Evolutionary conservation across 2,888 invertebrate genomes (phyloP).

Genomic region (Drosophila subquinaria): DNA sequence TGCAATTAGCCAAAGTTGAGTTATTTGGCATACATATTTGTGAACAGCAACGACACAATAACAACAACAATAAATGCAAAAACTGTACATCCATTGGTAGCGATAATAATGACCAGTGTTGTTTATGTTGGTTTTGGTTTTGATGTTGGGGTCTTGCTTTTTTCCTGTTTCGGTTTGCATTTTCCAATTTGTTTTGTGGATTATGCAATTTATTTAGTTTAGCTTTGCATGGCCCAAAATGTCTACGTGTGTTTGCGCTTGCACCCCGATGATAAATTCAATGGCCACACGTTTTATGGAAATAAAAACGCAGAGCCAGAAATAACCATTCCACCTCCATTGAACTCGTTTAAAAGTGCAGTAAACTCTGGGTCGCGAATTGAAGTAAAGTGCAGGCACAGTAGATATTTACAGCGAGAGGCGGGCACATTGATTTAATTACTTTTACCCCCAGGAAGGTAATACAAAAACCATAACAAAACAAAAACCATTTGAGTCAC

Average conservation of each 20-base stretch:
- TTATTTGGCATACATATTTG: slow-evolving; percentile 77
- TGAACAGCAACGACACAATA: slow-evolving; percentile 52
- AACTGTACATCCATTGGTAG: slow-evolving; percentile 45
- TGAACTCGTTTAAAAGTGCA: slow-evolving; percentile 5
- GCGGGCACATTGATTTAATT: slow-evolving; percentile 59
- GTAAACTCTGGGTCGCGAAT: slow-evolving; percentile 7
- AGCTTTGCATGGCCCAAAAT: slow-evolving; percentile 55
- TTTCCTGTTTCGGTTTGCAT: slow-evolving; percentile 61
- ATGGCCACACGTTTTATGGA: slow-evolving; percentile 80
- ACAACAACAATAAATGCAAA: slow-evolving; percentile 14
- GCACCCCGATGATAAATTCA: slow-evolving; percentile 74
- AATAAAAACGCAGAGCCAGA: slow-evolving; percentile 63
- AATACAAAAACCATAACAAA: slow-evolving; percentile 12
- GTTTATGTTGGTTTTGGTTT: slow-evolving; percentile 23
- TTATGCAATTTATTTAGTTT: slow-evolving; percentile 71
- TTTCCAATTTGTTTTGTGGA: slow-evolving; percentile 72
- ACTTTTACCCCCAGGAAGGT: slow-evolving; percentile 43
- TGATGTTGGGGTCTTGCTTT: slow-evolving; percentile 19
- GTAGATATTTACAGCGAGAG: slow-evolving; percentile 29
- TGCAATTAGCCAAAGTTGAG: slow-evolving; percentile 78
- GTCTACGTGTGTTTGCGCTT: slow-evolving; percentile 36
- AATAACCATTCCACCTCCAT: background rate
- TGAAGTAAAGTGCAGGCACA: slow-evolving; percentile 2
- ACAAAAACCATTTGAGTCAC: slow-evolving; percentile 20
- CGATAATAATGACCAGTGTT: slow-evolving; percentile 55